Conservation (phyloP, 2,113 vertebrate species). For the Bubo scandiacus region DNA sequence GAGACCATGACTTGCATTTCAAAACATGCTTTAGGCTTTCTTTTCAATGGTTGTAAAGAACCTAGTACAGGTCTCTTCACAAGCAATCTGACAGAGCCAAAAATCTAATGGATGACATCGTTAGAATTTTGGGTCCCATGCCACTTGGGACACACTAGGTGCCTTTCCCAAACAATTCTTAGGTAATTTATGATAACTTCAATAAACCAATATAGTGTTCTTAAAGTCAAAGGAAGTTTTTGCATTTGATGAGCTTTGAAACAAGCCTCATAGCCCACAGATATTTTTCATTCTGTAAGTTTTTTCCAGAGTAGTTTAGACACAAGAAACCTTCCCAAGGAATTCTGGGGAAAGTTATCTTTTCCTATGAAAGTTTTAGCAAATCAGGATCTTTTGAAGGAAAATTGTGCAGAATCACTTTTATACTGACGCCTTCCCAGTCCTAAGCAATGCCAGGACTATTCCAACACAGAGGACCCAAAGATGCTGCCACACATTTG, state of each 20-base stretch:
- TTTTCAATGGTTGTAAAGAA: not conserved
- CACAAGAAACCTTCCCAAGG: not conserved
- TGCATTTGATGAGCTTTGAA: not conserved
- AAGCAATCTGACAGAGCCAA: not conserved
- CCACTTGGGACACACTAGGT: not conserved
- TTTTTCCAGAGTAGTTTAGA: not conserved
- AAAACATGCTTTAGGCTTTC: not conserved
- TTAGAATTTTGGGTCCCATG: not conserved
- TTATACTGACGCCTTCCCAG: not conserved
- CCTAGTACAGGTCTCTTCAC: not conserved
- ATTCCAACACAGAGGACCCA: not conserved
- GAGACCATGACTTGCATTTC: not conserved
- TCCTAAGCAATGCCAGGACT: not conserved
- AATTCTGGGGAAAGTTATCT: not conserved
- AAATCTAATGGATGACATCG: not conserved
- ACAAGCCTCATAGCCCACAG: not conserved
- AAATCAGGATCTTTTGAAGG: not conserved
- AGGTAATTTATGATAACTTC: not conserved
- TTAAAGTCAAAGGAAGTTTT: not conserved
- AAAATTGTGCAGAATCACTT: not conserved
- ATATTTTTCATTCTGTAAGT: not conserved
- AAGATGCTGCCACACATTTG: not conserved
- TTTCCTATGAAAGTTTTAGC: not conserved
- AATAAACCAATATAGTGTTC: not conserved
- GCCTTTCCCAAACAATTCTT: not conserved